Evolutionary conservation across 2,888 invertebrate species (phyloP), one percentile per base, ranked within the genome.

Genomic region (Cerastis rubricosa): DNA sequence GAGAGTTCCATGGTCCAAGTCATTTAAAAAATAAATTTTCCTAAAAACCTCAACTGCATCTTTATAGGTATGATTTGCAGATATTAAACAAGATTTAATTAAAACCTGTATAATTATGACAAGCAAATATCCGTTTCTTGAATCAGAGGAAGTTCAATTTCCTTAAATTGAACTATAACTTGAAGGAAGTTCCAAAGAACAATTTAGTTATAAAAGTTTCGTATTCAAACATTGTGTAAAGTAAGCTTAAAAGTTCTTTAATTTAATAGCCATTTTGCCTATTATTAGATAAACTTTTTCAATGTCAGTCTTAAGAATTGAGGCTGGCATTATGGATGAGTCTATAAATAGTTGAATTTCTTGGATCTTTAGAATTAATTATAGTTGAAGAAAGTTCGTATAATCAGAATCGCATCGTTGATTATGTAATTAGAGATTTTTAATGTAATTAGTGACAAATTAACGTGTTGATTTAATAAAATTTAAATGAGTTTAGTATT

Each of bases 111-210:
- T 40, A 59, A 70, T 81, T 49, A 43, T 17, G 45, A 14, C n/a
- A 67, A 54, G 14, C 49, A 66, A 67, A 81, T 76, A 11, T 51
- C 14, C 17, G 11, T 43, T 40, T 1, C 14, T 35, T 25, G 66
- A 81, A 67, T 77, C 25, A 59, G 47, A 25, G 29, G 43, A 80
- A 57, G 35, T 76, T 67, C 17, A 71, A 81, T 81, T 80, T 76
- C 66, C 61, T 57, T 49, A 63, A 71, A 81, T 71, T 81, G 9
- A 71, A 81, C 80, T 80, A 76, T 70, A 71, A 71, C 61, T 71
- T n/a, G 29, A 54, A 59, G 25, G 47, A 77, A 67, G 25, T 54
- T 81, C n/a, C 29, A 14, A 67, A 54, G 49, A 83, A 12, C 43
- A 59, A 78, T 74, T 67, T 73, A 63, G 70, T 83, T 73, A 71